phyloP scores from a whole-genome alignment of 1,140 invertebrate genomes.

The Penaeus vannamei region DNA sequence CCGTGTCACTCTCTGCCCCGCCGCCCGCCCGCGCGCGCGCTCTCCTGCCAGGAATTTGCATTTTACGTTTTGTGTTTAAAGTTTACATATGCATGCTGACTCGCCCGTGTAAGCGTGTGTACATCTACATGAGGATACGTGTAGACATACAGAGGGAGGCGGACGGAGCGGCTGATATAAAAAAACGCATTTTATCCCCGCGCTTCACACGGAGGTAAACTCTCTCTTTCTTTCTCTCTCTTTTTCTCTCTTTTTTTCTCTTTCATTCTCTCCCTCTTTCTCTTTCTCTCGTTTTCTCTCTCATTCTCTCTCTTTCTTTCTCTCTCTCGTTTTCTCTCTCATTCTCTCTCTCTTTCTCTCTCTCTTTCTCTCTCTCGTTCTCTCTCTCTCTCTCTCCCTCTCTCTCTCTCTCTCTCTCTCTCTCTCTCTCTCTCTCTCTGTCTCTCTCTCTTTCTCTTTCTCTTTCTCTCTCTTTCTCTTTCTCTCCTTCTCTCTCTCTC shows the following conservation, averaged over 20 bases:
- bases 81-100: not conserved
- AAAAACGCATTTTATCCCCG: not conserved
- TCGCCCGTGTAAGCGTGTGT: not conserved
- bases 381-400: no score
- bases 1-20: no score
- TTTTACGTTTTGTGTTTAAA: no score
- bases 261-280: no score
- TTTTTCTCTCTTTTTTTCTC: no score
- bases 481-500: constrained; percentile 11
- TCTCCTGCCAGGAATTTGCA: no score
- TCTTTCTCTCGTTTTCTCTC: constrained; percentile 1
- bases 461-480: constrained; percentile 12
- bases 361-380: not conserved
- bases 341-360: not conserved
- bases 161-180: not conserved
- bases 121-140: not conserved
- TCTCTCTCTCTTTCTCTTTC: constrained; percentile 11
- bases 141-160: not conserved
- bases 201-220: not conserved
- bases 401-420: constrained; percentile 10
- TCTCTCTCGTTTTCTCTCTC: not conserved
- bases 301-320: constrained; percentile 2
- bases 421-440: constrained; percentile 6
- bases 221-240: no score
- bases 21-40: not conserved